Base-by-base conservation (phyloP, 2,797 vertebrate species). In the Poeciliopsis infans region DNA sequence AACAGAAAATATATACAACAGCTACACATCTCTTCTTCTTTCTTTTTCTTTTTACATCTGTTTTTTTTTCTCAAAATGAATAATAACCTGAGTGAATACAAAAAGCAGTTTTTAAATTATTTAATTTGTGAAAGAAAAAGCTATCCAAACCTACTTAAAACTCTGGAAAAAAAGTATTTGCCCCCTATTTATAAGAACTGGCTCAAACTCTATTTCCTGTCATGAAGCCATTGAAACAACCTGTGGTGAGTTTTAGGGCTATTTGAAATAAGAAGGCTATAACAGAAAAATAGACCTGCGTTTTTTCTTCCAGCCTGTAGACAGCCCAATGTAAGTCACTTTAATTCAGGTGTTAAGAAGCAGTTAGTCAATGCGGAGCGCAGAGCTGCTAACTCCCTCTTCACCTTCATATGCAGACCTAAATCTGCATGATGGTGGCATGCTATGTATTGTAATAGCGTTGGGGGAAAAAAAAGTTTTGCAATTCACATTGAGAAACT, bases 1-100 rank as follows among this genome's bases (percentile, higher is more conserved):
- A 74, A 74, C 28, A 76, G 70, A 84, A 72, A 75, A 45, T 73
- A 83, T 80, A 79, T 43, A 70, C 25, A 45, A n/a, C 25, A 25
- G 43, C 45, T 69, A 28, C 39, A 69, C 39, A 15, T 69, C 13
- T 31, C 13, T 70, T 70, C 41, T 39, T 36, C 1, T 39, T 36
- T 4, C 6, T 28, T 25, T 33, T 31, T 31, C 16, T 8, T 13
- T 59, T 5, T 64, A 36, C 3, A 39, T 2, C 33, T 33, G 33
- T 43, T 69, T 12, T 10, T 43, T n/a, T 69, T n/a, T 39, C 15
- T 39, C 25, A 15, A 43, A 7, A 45, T n/a, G 20, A 43, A 69
- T 4, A 10, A 41, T 69, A 45, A 45, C 68, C 2, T 4, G 41
- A 45, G 41, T 45, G n/a, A 70, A 45, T 45, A 16, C 11, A 70